Conservation (phyloP, 2,888 invertebrate species). For the Pheosia tremula region DNA sequence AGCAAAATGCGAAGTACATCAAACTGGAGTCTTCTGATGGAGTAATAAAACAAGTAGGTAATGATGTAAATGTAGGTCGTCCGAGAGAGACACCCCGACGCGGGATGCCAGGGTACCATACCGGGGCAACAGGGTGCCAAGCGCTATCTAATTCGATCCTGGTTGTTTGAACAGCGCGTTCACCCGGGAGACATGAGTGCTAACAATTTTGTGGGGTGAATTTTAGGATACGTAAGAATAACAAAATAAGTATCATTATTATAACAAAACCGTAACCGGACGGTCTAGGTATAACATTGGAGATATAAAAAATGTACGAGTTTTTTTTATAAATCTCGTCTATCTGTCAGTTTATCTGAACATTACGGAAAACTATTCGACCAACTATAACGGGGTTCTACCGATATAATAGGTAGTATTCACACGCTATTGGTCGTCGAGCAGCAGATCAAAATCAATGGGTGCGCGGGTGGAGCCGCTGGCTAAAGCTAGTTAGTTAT, state of each 20-base stretch:
- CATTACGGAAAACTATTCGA: no score
- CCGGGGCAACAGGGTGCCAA: conserved; percentile 8
- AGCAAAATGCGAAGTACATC: conserved; percentile 33
- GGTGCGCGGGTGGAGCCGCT: no score
- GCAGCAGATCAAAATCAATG: no score
- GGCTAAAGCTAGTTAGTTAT: no score
- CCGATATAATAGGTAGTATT: no score
- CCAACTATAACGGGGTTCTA: no score
- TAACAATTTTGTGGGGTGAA: conserved; percentile 3
- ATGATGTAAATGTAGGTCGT: conserved; percentile 55
- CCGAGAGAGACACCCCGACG: conserved; percentile 20
- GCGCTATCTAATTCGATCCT: conserved; percentile 42
- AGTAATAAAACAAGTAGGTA: conserved; percentile 45
- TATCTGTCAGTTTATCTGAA: no score
- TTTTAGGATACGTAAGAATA: neutral
- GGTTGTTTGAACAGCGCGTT: conserved; percentile 26
- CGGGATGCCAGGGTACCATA: conserved; percentile 6
- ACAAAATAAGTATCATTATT: neutral
- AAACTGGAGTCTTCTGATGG: conserved; percentile 30
- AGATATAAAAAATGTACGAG: no score
- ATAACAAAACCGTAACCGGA: no score
- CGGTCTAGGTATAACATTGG: no score
- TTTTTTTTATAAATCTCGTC: no score
- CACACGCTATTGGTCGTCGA: no score
- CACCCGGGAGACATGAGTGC: conserved; percentile 17